Percentiles rank a stretch among this genome's conserved stretches.
These are phyloP conservation scores for Ancistrus triradiatus DNA, from an alignment of 2,113 vertebrate species.

Conservation along the genomic window DNA sequence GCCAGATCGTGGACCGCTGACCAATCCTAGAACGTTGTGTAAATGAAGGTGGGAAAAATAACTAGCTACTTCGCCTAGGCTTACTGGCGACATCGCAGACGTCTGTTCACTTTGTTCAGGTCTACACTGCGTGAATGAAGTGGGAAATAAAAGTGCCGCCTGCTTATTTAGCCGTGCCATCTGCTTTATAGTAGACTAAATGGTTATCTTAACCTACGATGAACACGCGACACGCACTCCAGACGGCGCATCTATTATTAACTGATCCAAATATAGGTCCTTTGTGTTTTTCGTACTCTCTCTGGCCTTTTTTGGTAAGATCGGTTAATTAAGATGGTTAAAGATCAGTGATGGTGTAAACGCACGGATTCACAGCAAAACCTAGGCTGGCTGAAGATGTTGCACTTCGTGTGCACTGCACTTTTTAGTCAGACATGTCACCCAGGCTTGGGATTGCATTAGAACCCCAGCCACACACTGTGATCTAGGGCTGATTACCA, in stretches of 20 bases:
- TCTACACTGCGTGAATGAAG: no score
- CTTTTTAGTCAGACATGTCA: no score
- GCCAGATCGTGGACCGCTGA: background rate
- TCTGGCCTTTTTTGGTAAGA: constrained; percentile 42
- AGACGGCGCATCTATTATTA: constrained; percentile 56
- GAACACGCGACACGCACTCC: constrained; percentile 32
- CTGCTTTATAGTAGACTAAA: no score
- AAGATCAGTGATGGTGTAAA: no score
- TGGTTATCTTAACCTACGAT: constrained; percentile 2
- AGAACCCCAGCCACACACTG: no score
- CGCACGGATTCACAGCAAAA: no score
- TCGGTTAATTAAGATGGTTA: constrained; percentile 20
- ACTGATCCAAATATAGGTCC: constrained; percentile 55
- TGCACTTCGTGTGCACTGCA: no score
- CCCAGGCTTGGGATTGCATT: no score
- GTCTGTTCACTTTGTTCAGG: background rate
- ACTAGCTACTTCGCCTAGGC: constrained; percentile 2
- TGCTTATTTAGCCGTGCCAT: no score
- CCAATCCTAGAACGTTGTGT: background rate
- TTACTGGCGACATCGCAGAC: constrained; percentile 19
- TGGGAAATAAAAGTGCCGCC: no score
- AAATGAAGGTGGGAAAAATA: constrained; percentile 19
- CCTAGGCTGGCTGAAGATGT: no score
- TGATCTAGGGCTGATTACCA: no score
- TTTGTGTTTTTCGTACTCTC: constrained; percentile 51